Evolutionary conservation across 2,113 vertebrate genomes (phyloP).

Genomic region (Lepidothrix coronata): DNA sequence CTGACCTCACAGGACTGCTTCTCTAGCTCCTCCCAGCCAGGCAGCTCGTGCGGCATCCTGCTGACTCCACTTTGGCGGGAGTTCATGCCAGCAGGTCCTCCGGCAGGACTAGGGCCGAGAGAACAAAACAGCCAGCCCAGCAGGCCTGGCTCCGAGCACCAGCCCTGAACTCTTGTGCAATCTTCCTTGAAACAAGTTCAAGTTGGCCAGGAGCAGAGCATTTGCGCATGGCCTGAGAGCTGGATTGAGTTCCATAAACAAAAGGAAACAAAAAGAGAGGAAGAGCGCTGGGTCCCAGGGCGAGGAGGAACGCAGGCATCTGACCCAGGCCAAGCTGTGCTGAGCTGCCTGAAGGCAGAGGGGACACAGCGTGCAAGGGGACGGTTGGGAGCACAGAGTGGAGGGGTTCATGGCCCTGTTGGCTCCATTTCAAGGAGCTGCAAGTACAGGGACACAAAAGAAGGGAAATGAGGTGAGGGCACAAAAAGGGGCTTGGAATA

Average conservation of each 20-base stretch:
- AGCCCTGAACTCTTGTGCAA: slow-evolving; percentile 63
- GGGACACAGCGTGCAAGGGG: background rate
- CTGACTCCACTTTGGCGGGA: slow-evolving; percentile 31
- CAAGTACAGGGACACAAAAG: background rate
- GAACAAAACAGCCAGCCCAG: slow-evolving; percentile 54
- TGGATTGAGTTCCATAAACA: slow-evolving; percentile 62
- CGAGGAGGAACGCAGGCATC: background rate
- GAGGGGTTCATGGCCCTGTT: background rate
- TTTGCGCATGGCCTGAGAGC: slow-evolving; percentile 45
- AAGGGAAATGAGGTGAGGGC: background rate
- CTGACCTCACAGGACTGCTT: slow-evolving; percentile 41
- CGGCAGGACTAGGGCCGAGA: slow-evolving; percentile 6
- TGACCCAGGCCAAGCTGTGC: background rate
- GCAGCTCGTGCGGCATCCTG: slow-evolving; percentile 27
- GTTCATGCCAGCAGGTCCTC: slow-evolving; percentile 37
- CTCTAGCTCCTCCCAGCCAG: background rate
- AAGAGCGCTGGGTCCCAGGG: background rate
- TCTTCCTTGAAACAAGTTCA: slow-evolving; percentile 48
- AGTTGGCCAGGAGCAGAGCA: slow-evolving; percentile 27
- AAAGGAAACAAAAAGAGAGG: slow-evolving; percentile 54
- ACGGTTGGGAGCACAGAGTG: background rate
- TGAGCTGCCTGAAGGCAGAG: background rate
- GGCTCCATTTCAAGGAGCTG: background rate
- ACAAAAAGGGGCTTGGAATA: background rate
- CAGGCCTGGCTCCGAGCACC: slow-evolving; percentile 46